Evolutionary conservation across 2,797 vertebrate genomes (phyloP), one percentile per base, ranked within the genome.

Genomic region (Carduelis carduelis): DNA sequence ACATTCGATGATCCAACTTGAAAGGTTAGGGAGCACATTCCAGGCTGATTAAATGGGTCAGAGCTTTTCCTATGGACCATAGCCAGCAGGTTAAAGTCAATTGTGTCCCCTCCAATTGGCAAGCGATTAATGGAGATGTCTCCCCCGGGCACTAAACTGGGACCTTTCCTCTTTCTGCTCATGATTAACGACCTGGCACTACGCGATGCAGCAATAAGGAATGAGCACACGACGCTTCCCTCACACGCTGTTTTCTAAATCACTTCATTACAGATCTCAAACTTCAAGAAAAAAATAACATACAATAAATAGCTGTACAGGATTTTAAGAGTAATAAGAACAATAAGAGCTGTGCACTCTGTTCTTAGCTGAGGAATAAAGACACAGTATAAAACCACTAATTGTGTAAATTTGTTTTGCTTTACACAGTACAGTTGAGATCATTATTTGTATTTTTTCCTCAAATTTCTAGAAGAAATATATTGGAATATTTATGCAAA

Each of bases 51-150:
- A 97, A 97, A 96, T 94, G 97, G 97, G 97, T 98, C 97, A 96
- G 46, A 97, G 97, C 86, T 97, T 97, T 95, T 96, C 81, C 56
- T 95, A 95, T 94, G 94, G 97, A 97, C 97, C 93, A 95, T 93
- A 97, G 94, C 94, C 98, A 98, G 97, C 96, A 97, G 96, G 93
- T 97, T 98, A 94, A 82, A 98, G 96, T 97, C 97, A 98, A 97
- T 96, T 97, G 97, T 97, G 97, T 98, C 96, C 94, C 95, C 97
- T 97, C 95, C 97, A 98, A 97, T 95, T 97, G 97, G 96, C 95
- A 97, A 97, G 87, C 74, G 11, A 98, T 98, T 97, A 98, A 97
- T 96, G 86, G 93, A 96, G 95, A 83, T 93, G 78, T 91, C 83
- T 90, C 90, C 86, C 95, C 74, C 37, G 11, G 96, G 94, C 92